A percentile compares a stretch with the other conserved stretches of the same genome.
phyloP scores from a whole-genome alignment of 2,888 invertebrate genomes.

The Onchidella celtica region DNA sequence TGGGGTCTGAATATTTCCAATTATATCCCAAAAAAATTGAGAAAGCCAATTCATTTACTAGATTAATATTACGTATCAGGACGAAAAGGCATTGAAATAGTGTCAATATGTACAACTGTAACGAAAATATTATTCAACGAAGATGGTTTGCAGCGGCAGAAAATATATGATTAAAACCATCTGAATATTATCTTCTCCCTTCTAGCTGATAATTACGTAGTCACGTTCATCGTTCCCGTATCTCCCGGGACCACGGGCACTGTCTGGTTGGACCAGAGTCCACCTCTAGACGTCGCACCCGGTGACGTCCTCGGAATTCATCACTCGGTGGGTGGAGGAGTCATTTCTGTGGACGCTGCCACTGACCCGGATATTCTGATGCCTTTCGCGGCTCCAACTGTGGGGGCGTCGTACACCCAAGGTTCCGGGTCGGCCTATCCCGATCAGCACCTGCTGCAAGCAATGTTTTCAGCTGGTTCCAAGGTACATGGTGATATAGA shows the following conservation, averaged over 20 bases:
- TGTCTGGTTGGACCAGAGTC: constrained; percentile 45
- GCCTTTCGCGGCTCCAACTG: background rate
- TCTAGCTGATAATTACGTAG: constrained; percentile 1
- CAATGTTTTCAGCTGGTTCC: constrained; percentile 1
- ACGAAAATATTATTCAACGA: too few relatives aligned
- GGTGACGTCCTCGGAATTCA: constrained; percentile 64
- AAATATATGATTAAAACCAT: too few relatives aligned
- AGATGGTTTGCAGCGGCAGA: too few relatives aligned
- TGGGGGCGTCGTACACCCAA: background rate
- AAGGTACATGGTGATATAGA: constrained; percentile 17
- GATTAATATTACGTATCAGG: too few relatives aligned
- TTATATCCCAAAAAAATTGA: too few relatives aligned
- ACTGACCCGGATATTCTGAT: background rate
- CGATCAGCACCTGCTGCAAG: background rate
- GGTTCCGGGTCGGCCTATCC: background rate
- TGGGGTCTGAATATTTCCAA: too few relatives aligned
- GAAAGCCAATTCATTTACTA: too few relatives aligned
- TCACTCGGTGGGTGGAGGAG: background rate
- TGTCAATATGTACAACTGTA: too few relatives aligned
- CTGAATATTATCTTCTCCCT: too few relatives aligned
- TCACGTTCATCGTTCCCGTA: background rate
- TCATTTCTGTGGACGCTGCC: background rate
- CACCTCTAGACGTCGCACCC: constrained; percentile 53
- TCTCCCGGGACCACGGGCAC: constrained; percentile 53
- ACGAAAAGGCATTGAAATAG: too few relatives aligned